Evolutionary conservation across 2,888 invertebrate species (phyloP).

Genomic region (Leucania comma): DNA sequence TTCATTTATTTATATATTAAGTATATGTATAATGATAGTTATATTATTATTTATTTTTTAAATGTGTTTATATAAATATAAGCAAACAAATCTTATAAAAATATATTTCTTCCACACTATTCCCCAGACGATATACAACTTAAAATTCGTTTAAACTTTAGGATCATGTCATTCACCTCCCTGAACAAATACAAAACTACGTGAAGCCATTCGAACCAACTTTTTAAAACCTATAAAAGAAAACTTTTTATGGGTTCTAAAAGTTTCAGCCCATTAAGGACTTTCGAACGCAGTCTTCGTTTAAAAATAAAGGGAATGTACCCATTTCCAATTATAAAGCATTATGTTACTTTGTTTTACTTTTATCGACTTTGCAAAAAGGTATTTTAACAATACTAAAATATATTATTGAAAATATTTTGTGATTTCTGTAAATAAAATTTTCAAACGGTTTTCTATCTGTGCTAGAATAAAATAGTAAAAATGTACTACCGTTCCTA

Average conservation of each 20-base stretch:
- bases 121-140: conserved; percentile 18
- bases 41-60: too few relatives aligned
- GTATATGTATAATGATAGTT: too few relatives aligned
- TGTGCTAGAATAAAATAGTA: too few relatives aligned
- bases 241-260: conserved; percentile 51
- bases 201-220: conserved; percentile 30
- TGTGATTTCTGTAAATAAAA: neutral
- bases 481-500: too few relatives aligned
- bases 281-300: conserved; percentile 32
- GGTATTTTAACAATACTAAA: neutral
- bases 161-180: conserved; percentile 43
- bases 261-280: conserved; percentile 48
- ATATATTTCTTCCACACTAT: too few relatives aligned
- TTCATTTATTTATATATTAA: too few relatives aligned
- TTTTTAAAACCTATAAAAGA: conserved; percentile 56
- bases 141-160: conserved; percentile 26
- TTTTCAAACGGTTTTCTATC: neutral
- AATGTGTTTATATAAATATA: too few relatives aligned
- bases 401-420: neutral
- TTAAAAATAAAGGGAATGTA: conserved; percentile 37
- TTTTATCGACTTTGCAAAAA: neutral
- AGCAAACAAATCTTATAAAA: too few relatives aligned
- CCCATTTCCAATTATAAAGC: conserved; percentile 21
- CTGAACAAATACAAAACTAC: conserved; percentile 34
- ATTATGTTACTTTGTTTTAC: neutral